Percentiles rank a stretch among this genome's conserved stretches.
These are phyloP conservation scores for Platycheirus albimanus DNA, from an alignment of 2,888 invertebrate genomes.

Conservation along the genomic window DNA sequence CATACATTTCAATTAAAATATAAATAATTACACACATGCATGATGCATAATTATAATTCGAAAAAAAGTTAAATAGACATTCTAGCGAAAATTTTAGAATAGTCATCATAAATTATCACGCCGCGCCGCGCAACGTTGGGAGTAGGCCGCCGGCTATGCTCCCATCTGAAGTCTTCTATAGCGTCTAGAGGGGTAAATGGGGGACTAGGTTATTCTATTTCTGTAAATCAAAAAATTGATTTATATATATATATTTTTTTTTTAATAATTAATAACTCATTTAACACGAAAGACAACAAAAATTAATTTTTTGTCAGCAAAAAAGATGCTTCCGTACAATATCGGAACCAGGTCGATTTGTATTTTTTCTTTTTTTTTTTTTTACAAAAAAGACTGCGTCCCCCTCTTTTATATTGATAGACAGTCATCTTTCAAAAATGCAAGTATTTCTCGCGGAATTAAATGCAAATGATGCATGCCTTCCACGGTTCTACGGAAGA, in stretches of 20 bases:
- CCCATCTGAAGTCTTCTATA: not conserved
- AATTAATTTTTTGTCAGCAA: too few relatives aligned
- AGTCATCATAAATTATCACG: conserved; percentile 53
- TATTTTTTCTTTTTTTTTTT: not conserved
- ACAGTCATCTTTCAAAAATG: conserved; percentile 55
- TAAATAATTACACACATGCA: conserved; percentile 45
- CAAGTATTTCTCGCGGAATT: conserved; percentile 63
- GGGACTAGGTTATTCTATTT: too few relatives aligned
- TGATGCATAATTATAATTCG: conserved; percentile 36
- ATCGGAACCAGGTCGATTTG: too few relatives aligned
- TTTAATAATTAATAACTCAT: too few relatives aligned
- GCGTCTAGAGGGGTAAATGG: not conserved
- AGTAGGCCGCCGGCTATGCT: too few relatives aligned
- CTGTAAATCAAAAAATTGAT: too few relatives aligned
- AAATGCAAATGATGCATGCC: conserved; percentile 70
- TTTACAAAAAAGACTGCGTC: too few relatives aligned
- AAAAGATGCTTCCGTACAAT: too few relatives aligned
- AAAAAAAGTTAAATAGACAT: conserved; percentile 23
- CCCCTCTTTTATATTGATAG: conserved; percentile 30
- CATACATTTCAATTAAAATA: conserved; percentile 58
- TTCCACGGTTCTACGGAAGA: conserved; percentile 47
- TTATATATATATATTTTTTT: too few relatives aligned
- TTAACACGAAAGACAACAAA: too few relatives aligned
- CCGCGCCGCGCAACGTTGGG: too few relatives aligned
- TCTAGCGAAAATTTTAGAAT: conserved; percentile 25